Evolutionary conservation across 2,888 invertebrate genomes (phyloP), one percentile per base, ranked within the genome.

Genomic region (Oligia fasciuncula): DNA sequence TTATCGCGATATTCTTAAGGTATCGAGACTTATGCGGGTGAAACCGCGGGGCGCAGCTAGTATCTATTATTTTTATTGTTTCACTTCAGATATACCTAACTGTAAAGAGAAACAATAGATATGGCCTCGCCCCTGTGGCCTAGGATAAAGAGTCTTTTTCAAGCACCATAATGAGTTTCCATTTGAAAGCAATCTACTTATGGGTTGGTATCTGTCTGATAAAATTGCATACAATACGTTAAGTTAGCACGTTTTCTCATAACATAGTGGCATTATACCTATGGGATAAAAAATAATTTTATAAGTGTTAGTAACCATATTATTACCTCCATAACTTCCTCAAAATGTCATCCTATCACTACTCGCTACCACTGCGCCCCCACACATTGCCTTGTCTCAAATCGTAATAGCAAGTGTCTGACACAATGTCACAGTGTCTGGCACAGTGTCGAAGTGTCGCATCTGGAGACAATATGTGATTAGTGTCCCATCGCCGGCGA

Each of bases 401-500:
- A 74, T 77, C 43, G 54, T 69, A 80, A 79, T 57, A 68, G 65
- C 77, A 72, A 51, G 62, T 81, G 71, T 81, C 79, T 66, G 63
- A 60, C 51, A 68, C 69, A 77, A 68, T 65, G 79, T 80, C 77
- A 29, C 29, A 51, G 62, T 81, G 71, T 81, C 79, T 66, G 63
- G 51, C 51, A 68, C 69, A 77, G 71, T 65, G 79, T 80, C 77
- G 43, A 19, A 46, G 14, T 49, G 63, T 62, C 23, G 49, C 51
- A 35, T 46, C 77, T 68, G 68, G 17, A 54, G 67, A 82, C 80
- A 84, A 80, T 84, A 79, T 80, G 78, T 80, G 81, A 81, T 87
- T 84, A 87, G 71, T 63, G 60, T 66, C 35, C 69, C 79, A 86
- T 77, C 77, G 66, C 76, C 68, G 77, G 69, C 46, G 43, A 49